Evolutionary conservation across 2,113 vertebrate genomes (phyloP).

Genomic region (Serilophus lunatus): DNA sequence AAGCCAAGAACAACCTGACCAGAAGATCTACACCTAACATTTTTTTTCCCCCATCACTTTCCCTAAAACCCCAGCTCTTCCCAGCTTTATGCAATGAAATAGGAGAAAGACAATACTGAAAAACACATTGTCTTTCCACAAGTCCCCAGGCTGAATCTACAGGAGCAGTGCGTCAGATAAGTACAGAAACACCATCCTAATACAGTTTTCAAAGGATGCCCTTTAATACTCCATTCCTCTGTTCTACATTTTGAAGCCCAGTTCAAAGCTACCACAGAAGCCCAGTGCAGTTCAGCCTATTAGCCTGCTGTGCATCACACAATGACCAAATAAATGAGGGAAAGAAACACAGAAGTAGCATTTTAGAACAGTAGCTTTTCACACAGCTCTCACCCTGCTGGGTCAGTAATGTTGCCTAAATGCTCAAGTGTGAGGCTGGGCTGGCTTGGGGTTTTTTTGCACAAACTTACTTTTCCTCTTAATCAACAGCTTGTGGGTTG

Average conservation of each 20-base stretch:
- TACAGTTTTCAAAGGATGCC: background rate
- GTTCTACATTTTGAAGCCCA: background rate
- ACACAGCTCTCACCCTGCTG: accelerated
- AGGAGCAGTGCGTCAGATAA: background rate
- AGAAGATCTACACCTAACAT: background rate
- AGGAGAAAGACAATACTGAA: background rate
- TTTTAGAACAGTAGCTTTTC: background rate
- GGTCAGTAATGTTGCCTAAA: background rate
- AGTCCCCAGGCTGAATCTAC: background rate
- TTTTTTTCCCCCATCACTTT: background rate
- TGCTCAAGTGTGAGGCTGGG: background rate
- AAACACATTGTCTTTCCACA: accelerated
- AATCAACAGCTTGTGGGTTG: background rate
- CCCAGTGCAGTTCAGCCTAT: background rate
- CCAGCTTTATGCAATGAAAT: background rate
- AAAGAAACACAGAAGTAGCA: background rate
- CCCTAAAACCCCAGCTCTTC: background rate
- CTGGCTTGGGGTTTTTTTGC: background rate
- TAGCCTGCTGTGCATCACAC: accelerated
- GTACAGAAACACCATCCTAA: background rate
- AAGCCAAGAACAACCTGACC: background rate
- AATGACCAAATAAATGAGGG: background rate
- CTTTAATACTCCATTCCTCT: background rate
- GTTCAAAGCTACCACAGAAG: background rate
- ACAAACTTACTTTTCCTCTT: background rate